phyloP scores from a whole-genome alignment of 2,797 vertebrate species.

The Pseudocheirus occidentalis region DNA sequence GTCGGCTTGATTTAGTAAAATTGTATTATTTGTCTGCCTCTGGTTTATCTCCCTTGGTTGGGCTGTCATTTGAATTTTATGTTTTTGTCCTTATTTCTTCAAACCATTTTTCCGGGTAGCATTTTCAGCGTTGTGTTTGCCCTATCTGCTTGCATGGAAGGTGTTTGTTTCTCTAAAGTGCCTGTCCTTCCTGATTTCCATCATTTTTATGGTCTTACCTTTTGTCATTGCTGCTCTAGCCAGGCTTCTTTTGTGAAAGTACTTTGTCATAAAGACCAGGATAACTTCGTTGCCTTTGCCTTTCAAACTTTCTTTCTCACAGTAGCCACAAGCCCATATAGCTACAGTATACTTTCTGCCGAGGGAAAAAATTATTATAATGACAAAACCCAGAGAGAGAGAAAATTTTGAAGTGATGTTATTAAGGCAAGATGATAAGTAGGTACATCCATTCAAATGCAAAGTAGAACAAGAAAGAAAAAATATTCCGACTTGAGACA shows the following conservation, averaged over 20 bases:
- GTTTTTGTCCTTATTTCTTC: slow-evolving; percentile 83
- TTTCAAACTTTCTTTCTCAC: slow-evolving; percentile 82
- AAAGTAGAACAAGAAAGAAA: slow-evolving; percentile 1
- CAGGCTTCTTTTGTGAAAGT: slow-evolving; percentile 83
- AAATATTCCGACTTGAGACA: slow-evolving; percentile 33
- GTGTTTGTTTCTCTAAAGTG: slow-evolving; percentile 83
- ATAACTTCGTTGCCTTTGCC: slow-evolving; percentile 78
- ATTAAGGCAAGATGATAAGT: slow-evolving; percentile 33
- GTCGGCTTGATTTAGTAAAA: slow-evolving; percentile 82
- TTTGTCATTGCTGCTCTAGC: slow-evolving; percentile 80
- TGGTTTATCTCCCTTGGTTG: slow-evolving; percentile 80
- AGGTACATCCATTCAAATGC: slow-evolving; percentile 16
- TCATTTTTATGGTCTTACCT: slow-evolving; percentile 83
- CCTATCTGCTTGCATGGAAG: slow-evolving; percentile 80
- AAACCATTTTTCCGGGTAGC: slow-evolving; percentile 68
- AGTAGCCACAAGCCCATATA: slow-evolving; percentile 72
- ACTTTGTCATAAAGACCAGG: slow-evolving; percentile 81
- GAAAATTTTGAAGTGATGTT: slow-evolving; percentile 43
- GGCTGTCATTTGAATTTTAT: slow-evolving; percentile 85
- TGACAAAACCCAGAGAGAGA: slow-evolving; percentile 40
- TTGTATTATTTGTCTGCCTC: slow-evolving; percentile 81
- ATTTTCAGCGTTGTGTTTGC: slow-evolving; percentile 73
- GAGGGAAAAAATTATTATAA: slow-evolving; percentile 41
- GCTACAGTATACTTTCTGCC: slow-evolving; percentile 69
- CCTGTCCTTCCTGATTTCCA: slow-evolving; percentile 82